phyloP scores from a whole-genome alignment of 1,140 invertebrate species.

The Sitophilus oryzae region DNA sequence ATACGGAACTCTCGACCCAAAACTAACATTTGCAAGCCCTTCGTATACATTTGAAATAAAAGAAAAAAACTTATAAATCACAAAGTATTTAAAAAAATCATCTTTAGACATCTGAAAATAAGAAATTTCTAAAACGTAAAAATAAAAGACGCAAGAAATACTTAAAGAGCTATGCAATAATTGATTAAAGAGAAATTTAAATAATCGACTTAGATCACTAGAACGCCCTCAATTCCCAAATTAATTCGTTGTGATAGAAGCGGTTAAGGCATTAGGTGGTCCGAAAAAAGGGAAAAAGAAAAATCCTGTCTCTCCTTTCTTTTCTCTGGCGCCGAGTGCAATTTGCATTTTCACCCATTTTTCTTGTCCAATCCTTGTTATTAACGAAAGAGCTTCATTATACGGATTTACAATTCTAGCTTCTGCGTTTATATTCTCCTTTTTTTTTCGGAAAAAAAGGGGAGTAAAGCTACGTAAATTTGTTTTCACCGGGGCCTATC shows the following conservation, averaged over 20 bases:
- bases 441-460: background rate
- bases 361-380: conserved; percentile 16
- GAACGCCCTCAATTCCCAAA: background rate
- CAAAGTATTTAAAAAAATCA: no score
- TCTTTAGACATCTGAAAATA: no score
- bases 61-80: no score
- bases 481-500: background rate
- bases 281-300: background rate
- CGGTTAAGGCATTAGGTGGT: background rate
- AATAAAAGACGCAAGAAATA: no score
- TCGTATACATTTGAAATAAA: no score
- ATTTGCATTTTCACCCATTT: conserved; percentile 20
- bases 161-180: no score
- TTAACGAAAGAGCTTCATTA: conserved; percentile 19
- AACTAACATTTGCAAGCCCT: no score
- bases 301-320: conserved; percentile 10
- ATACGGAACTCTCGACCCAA: no score
- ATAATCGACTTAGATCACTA: background rate
- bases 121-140: no score
- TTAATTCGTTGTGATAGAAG: background rate
- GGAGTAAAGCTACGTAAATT: conserved; percentile 4
- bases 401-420: conserved; percentile 16
- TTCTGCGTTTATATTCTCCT: conserved; percentile 7
- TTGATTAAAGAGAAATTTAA: background rate
- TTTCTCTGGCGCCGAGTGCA: conserved; percentile 2